Evolutionary conservation across 2,888 invertebrate species (phyloP).

Genomic region (Thyatira batis): DNA sequence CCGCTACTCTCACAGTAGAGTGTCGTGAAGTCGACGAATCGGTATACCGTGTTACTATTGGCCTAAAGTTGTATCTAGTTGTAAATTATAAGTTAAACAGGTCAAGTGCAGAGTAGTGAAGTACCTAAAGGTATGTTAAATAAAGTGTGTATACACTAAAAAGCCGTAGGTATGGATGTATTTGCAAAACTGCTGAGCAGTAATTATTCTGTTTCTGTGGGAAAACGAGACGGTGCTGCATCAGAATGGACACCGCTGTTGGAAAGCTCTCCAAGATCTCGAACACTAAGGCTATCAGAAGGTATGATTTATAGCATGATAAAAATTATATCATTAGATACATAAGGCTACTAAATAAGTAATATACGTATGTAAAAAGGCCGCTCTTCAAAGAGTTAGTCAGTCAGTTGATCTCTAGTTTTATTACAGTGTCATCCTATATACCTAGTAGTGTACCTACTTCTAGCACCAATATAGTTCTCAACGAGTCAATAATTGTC

Average conservation of each 20-base stretch:
- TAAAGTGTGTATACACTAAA: slow-evolving; percentile 1
- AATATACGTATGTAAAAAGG: too few relatives aligned
- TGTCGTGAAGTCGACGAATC: slow-evolving; percentile 16
- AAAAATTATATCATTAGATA: neutral
- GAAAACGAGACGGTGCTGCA: slow-evolving; percentile 35
- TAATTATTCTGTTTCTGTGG: slow-evolving; percentile 35
- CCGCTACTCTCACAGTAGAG: slow-evolving; percentile 18
- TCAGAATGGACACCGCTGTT: slow-evolving; percentile 65
- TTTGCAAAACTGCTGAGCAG: slow-evolving; percentile 44
- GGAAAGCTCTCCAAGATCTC: slow-evolving; percentile 3
- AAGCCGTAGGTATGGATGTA: slow-evolving; percentile 31
- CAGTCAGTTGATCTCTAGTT: too few relatives aligned
- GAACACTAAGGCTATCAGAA: neutral
- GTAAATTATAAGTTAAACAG: neutral
- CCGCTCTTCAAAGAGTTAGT: too few relatives aligned
- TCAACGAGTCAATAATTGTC: too few relatives aligned
- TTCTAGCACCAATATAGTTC: too few relatives aligned
- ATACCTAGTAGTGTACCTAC: too few relatives aligned
- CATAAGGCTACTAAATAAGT: neutral
- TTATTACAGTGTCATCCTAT: too few relatives aligned
- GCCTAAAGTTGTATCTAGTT: neutral
- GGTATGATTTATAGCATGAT: neutral
- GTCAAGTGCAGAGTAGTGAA: neutral
- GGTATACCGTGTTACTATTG: neutral
- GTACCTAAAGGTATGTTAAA: neutral